These are phyloP conservation scores for Pseudomyrmex concolor DNA, from an alignment of 1,140 invertebrate species.

Conservation along the genomic window DNA sequence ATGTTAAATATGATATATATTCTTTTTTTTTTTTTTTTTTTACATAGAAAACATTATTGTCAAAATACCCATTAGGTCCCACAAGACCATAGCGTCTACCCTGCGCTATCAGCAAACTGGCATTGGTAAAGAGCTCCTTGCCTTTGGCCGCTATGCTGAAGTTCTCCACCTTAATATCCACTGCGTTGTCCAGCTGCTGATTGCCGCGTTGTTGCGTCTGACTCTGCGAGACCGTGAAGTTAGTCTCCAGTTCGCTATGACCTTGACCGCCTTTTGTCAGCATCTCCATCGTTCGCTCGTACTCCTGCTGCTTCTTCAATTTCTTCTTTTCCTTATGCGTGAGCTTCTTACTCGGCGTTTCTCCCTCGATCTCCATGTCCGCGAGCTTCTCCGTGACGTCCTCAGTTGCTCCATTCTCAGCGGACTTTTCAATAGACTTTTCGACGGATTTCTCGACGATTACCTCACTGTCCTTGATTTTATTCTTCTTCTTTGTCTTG, in stretches of 20 bases:
- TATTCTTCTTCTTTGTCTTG: neutral
- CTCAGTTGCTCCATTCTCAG: slow-evolving; percentile 69
- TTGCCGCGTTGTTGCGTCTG: slow-evolving; percentile 85
- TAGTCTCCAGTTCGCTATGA: slow-evolving; percentile 94
- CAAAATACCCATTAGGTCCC: slow-evolving; percentile 96
- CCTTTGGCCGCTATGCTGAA: slow-evolving; percentile 99
- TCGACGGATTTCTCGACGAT: neutral
- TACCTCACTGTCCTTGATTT: neutral
- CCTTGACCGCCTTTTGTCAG: slow-evolving; percentile 94
- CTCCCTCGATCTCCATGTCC: slow-evolving; percentile 76
- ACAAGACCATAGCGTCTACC: slow-evolving; percentile 98
- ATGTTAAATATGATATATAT: neutral
- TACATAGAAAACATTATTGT: neutral
- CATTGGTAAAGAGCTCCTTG: slow-evolving; percentile 99
- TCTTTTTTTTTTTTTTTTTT: neutral
- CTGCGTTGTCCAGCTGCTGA: slow-evolving; percentile 95
- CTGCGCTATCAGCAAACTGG: slow-evolving; percentile 96
- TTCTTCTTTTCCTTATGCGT: slow-evolving; percentile 98
- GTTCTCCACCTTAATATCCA: slow-evolving; percentile 99
- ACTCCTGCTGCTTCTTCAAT: slow-evolving; percentile 96
- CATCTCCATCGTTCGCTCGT: slow-evolving; percentile 95
- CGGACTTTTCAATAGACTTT: too few species aligned
- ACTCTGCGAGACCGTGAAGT: slow-evolving; percentile 97
- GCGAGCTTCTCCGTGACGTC: slow-evolving; percentile 80
- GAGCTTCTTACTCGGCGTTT: slow-evolving; percentile 86